A percentile compares a stretch with the other conserved stretches of the same genome.
These are phyloP conservation scores for Tichodroma muraria DNA, from an alignment of 2,113 vertebrate species.

Conservation along the genomic window DNA sequence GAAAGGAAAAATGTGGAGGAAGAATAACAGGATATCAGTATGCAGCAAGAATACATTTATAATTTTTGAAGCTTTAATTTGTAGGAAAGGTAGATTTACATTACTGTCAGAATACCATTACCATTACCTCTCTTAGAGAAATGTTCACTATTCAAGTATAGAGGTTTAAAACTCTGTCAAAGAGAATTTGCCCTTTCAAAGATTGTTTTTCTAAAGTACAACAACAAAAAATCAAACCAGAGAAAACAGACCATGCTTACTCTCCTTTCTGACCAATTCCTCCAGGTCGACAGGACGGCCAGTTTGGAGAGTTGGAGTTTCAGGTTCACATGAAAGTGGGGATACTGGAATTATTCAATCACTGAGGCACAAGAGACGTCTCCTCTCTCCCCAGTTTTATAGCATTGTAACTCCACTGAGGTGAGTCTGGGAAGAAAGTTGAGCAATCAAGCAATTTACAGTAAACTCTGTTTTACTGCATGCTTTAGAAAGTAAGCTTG, in stretches of 20 bases:
- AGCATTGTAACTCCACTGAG: not conserved
- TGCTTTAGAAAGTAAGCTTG: not conserved
- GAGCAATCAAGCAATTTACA: not conserved
- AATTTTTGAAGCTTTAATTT: conserved; percentile 44
- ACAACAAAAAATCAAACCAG: not conserved
- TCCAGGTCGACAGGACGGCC: no score
- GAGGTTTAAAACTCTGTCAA: not conserved
- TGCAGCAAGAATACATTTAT: conserved; percentile 24
- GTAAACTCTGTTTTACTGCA: not conserved
- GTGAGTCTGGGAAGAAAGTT: not conserved
- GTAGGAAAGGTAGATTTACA: not conserved
- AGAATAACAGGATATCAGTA: conserved; percentile 11
- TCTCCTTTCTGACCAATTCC: no score
- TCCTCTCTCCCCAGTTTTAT: not conserved
- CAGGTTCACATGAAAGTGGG: not conserved
- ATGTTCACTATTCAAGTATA: not conserved
- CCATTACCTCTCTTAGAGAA: not conserved
- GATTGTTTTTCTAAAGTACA: not conserved
- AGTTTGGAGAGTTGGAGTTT: no score
- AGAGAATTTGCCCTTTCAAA: not conserved
- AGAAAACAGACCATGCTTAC: no score
- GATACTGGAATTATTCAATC: not conserved
- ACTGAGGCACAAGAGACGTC: not conserved
- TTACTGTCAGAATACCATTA: not conserved
- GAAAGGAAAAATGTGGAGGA: not conserved